Conservation (phyloP, 2,797 vertebrate species). For the Bucorvus abyssinicus region DNA sequence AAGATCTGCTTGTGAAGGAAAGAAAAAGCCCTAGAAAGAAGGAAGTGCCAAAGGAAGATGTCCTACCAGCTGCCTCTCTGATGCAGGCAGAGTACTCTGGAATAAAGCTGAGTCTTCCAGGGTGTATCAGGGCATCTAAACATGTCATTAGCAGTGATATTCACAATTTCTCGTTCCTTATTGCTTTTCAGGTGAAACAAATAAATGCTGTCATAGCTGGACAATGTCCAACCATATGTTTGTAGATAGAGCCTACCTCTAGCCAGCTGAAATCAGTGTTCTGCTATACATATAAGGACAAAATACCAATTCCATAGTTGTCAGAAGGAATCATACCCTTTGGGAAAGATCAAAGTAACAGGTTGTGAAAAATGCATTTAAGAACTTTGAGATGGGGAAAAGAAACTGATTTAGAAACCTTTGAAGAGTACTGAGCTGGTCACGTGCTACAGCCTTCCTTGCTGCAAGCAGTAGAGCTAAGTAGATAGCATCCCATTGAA, state of each 20-base stretch:
- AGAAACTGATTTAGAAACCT: not conserved
- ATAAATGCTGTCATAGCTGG: not conserved
- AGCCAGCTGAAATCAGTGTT: not conserved
- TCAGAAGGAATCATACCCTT: not conserved
- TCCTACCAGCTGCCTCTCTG: not conserved
- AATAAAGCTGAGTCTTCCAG: not conserved
- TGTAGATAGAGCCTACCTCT: not conserved
- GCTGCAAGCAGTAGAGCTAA: not conserved
- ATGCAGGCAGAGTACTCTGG: not conserved
- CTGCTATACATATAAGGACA: not conserved
- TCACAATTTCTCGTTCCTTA: not conserved
- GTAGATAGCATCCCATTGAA: not conserved
- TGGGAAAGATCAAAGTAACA: not conserved
- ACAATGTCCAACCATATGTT: not conserved
- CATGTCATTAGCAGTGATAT: not conserved
- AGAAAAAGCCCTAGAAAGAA: not conserved
- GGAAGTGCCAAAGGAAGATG: not conserved
- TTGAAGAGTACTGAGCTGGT: not conserved
- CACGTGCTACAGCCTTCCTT: not conserved
- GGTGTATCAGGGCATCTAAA: not conserved
- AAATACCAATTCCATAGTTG: not conserved
- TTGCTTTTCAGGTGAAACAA: not conserved
- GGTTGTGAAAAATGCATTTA: not conserved
- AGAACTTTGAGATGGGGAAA: not conserved
- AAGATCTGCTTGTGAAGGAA: not conserved